Base-by-base conservation (phyloP, 1,140 invertebrate genomes). In the Saccostrea glomerata region DNA sequence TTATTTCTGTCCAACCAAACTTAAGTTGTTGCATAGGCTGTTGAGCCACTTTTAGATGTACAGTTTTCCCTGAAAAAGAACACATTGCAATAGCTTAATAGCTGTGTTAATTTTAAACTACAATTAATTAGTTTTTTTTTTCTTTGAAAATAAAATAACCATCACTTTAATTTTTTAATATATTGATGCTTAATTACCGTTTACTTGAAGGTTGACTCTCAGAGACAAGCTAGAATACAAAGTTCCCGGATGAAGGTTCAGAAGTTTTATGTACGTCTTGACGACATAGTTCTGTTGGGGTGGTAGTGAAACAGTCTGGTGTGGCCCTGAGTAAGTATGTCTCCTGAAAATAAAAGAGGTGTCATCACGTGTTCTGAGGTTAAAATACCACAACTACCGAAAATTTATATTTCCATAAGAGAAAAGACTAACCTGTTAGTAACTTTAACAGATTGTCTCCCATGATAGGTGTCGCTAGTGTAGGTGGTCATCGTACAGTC, bases 1-100 rank as follows among this genome's bases (percentile, higher is more conserved):
- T 85, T 47, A 88, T 82, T 86, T 88, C 88, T 47, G 60, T 77
- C 30, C 56, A 88, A 30, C 88, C 84, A 54, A 66, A 77, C 36
- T 82, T 85, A 6, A 83, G 4, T 60, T 88, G 88, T n/a, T 86
- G 88, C 84, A 88, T 88, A 7, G 58, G 84, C 30, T 56, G 30
- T 20, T 85, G n/a, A 12, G 84, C 55, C 25, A 85, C 15, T 30
- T 60, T 58, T n/a, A 54, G 47, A 63, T 85, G 23, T 23, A 56
- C 47, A 13, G 56, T 36, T 60, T 85, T 58, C 2, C 84, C 84
- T 85, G 30, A 36, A 36, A 20, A 84, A 84, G 54, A n/a, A 82
- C 9, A 20, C 11, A 36, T 15, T 82, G 40, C 40, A 36, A 82
- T 36, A 30, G 11, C 15, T 13, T 9, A 82, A 82, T 47, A 1